Evolutionary conservation across 1,140 invertebrate genomes (phyloP), one percentile per base, ranked within the genome.

Genomic region (Heterodera carotae): DNA sequence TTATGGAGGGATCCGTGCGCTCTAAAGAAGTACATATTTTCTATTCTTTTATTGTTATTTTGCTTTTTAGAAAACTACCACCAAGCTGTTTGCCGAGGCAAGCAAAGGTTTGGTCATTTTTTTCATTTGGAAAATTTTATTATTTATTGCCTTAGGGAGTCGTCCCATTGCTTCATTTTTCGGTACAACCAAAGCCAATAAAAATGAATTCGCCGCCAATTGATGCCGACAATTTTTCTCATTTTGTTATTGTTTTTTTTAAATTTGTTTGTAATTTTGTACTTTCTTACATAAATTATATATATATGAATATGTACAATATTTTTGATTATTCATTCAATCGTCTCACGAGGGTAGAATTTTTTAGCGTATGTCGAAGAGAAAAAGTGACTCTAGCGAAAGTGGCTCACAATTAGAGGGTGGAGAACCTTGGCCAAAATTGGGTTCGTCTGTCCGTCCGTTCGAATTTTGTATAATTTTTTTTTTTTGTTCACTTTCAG

Each of bases 341-440:
- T 43, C 2, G 12, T 43, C 12, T 43, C 39, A 43, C 39, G 12
- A 8, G 12, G 12, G 39, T 43, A 0, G 6, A 43, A 43, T 43
- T 43, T 43, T 43, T 43, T 43, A 56, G 48, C 48, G 15, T n/a
- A 71, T 71, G 69, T 75, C 72, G 36, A 75, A 75, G 33, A 75
- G 72, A 71, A 75, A 75, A 12, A 18, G 22, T 8, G 72, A 72
- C 4, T 59, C 34, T n/a, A 36, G 7, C 22, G 25, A 75, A 71
- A 43, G 39, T 12, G 39, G 12, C 6, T 56, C 48, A n/a, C n/a
- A n/a, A n/a, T n/a, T n/a, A n/a, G n/a, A n/a, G n/a, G 39, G 39
- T 43, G 39, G 39, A 15, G 48, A 18, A 56, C 75, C 75, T 0
- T 8, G 31, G 0, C 10, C 18, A 33, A 76, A 76, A 75, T 39